phyloP scores from a whole-genome alignment of 1,140 invertebrate genomes.

The Papilio glaucus region DNA sequence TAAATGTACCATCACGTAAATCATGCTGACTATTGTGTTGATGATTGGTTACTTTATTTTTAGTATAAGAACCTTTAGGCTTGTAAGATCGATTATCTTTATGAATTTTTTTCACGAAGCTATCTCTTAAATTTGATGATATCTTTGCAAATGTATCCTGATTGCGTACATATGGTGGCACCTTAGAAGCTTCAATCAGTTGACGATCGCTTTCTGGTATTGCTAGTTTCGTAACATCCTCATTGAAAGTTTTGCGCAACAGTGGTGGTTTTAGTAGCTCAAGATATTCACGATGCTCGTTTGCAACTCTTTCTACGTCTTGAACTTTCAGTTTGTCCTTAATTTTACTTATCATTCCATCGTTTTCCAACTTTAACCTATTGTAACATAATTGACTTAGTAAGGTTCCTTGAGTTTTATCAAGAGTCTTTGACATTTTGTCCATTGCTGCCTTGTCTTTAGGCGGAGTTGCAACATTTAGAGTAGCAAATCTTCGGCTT shows the following conservation, averaged over 20 bases:
- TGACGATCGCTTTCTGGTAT: slow-evolving; percentile 3
- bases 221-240: not conserved
- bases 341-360: slow-evolving; percentile 17
- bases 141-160: slow-evolving; percentile 26
- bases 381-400: slow-evolving; percentile 11
- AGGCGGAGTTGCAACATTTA: not conserved
- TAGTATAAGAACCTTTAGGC: slow-evolving; percentile 4
- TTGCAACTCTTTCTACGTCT: slow-evolving; percentile 35
- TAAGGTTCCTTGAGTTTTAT: slow-evolving; percentile 27
- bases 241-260: slow-evolving; percentile 32
- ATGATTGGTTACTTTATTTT: slow-evolving; percentile 15
- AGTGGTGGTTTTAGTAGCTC: slow-evolving; percentile 50
- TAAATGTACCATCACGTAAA: not conserved
- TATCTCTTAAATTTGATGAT: slow-evolving; percentile 7
- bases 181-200: slow-evolving; percentile 7
- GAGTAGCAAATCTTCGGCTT: slow-evolving; percentile 25
- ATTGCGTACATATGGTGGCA: slow-evolving; percentile 22
- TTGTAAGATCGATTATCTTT: slow-evolving; percentile 32
- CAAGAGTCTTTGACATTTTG: slow-evolving; percentile 6
- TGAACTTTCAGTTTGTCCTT: slow-evolving; percentile 20
- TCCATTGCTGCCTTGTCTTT: slow-evolving; percentile 13
- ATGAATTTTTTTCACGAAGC: slow-evolving; percentile 19
- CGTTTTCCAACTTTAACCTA: slow-evolving; percentile 23
- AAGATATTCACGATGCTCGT: slow-evolving; percentile 42
- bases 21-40: slow-evolving; percentile 15